phyloP scores from a whole-genome alignment of 2,888 invertebrate species.

The Chromoteleia sp. region DNA sequence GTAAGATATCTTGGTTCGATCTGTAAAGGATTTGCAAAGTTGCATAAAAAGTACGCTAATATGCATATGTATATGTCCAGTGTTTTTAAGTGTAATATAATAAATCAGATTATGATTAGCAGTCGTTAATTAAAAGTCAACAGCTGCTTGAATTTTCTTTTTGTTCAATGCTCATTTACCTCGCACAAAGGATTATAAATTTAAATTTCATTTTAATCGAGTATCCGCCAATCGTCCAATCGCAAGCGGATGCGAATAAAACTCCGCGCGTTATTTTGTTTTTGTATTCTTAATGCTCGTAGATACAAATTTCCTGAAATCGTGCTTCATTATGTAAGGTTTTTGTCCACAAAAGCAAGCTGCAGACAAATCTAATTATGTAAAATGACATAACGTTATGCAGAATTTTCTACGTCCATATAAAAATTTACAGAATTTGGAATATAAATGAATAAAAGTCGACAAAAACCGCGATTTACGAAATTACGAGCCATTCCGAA shows the following conservation, averaged over 20 bases:
- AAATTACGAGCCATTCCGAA: constrained; percentile 24
- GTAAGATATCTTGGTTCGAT: too few relatives aligned
- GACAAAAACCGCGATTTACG: constrained; percentile 35
- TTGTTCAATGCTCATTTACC: constrained; percentile 20
- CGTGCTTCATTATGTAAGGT: constrained; percentile 32
- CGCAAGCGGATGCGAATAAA: constrained; percentile 1
- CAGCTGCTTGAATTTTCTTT: constrained; percentile 27
- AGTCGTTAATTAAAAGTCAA: constrained; percentile 30
- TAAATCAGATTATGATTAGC: constrained; percentile 14
- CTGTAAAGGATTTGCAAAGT: too few relatives aligned
- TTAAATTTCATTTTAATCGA: constrained; percentile 30
- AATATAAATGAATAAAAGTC: constrained; percentile 44
- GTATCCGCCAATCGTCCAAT: constrained; percentile 3
- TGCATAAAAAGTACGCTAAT: neutral
- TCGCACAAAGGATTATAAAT: constrained; percentile 22
- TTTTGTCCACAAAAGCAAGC: constrained; percentile 27
- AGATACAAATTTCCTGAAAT: constrained; percentile 40
- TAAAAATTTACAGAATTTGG: constrained; percentile 52
- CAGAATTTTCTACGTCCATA: constrained; percentile 27
- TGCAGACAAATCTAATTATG: constrained; percentile 58
- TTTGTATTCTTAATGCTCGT: constrained; percentile 1
- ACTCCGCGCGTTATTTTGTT: constrained; percentile 3
- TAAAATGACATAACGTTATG: constrained; percentile 50
- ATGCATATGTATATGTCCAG: neutral
- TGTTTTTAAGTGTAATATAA: constrained; percentile 20